These are phyloP conservation scores for Oscarella lobularis DNA, from an alignment of 37 sponge, comb jelly and placozoan species.

Conservation along the genomic window DNA sequence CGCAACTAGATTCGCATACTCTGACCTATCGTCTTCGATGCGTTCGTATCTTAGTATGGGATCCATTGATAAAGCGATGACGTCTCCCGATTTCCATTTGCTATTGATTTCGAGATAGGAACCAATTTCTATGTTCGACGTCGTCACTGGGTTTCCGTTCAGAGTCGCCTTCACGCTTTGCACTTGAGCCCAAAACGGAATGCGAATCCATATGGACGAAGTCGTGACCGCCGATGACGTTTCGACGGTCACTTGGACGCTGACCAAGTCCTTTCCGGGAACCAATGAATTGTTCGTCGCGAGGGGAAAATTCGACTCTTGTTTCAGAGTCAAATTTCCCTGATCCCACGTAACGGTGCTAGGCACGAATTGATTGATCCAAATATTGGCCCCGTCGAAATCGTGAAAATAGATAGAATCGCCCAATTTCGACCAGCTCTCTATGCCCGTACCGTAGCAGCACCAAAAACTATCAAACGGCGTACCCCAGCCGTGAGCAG, in stretches of 20 bases:
- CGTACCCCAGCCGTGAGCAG: slow-evolving; percentile 10
- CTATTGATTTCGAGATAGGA: background rate
- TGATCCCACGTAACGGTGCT: background rate
- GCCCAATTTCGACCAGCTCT: slow-evolving; percentile 2
- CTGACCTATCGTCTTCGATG: background rate
- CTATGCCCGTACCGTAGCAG: slow-evolving; percentile 6
- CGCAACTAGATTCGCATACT: background rate
- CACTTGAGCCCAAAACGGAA: background rate
- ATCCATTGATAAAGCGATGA: background rate
- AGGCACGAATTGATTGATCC: background rate
- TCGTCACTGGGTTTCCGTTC: background rate
- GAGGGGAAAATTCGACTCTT: background rate
- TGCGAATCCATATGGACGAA: background rate
- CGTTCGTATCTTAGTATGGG: background rate
- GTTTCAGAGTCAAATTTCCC: background rate
- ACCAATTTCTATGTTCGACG: background rate
- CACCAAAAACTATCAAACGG: slow-evolving; percentile 12
- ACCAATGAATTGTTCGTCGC: background rate
- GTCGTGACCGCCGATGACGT: background rate
- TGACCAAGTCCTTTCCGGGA: background rate
- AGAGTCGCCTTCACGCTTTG: background rate
- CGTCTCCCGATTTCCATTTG: background rate
- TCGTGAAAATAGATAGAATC: slow-evolving; percentile 5
- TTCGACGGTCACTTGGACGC: background rate
- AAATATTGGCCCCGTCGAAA: background rate